Conservation (phyloP, 2,797 vertebrate genomes). For the Gobionotothen gibberifrons region DNA sequence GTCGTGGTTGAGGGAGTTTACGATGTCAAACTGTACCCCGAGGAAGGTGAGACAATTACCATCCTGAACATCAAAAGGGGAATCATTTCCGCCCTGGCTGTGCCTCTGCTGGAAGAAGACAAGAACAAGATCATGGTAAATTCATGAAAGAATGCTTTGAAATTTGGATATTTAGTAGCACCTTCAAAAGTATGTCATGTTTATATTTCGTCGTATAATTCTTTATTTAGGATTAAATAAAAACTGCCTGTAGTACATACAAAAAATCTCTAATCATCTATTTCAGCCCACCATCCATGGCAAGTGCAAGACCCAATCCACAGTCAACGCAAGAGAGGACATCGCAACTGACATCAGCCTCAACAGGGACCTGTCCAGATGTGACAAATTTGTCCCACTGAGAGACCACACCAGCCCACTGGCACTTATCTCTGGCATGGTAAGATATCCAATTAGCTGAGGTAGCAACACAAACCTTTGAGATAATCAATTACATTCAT, state of each 20-base stretch:
- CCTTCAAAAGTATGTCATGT: neutral
- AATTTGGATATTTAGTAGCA: neutral
- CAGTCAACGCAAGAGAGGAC: constrained; percentile 82
- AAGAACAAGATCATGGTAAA: constrained; percentile 79
- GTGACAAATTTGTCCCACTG: constrained; percentile 88
- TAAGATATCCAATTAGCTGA: constrained; percentile 65
- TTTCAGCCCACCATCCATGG: constrained; percentile 93
- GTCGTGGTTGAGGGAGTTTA: constrained; percentile 82
- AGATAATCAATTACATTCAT: neutral
- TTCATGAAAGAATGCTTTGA: neutral
- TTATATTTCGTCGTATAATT: no score
- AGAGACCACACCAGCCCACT: constrained; percentile 90
- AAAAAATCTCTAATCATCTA: constrained; percentile 6
- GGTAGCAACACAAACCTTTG: neutral
- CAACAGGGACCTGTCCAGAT: constrained; percentile 88
- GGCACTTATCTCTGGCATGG: constrained; percentile 91
- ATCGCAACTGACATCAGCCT: constrained; percentile 88
- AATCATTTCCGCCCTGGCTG: constrained; percentile 91
- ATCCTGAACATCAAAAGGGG: constrained; percentile 97
- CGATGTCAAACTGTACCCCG: constrained; percentile 89
- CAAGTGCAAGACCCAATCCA: constrained; percentile 87
- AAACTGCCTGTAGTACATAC: neutral
- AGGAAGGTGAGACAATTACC: constrained; percentile 87
- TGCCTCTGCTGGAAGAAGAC: constrained; percentile 85
- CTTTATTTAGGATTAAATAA: neutral